Conservation (phyloP, 2,797 vertebrate species). For the Morus bassanus region DNA sequence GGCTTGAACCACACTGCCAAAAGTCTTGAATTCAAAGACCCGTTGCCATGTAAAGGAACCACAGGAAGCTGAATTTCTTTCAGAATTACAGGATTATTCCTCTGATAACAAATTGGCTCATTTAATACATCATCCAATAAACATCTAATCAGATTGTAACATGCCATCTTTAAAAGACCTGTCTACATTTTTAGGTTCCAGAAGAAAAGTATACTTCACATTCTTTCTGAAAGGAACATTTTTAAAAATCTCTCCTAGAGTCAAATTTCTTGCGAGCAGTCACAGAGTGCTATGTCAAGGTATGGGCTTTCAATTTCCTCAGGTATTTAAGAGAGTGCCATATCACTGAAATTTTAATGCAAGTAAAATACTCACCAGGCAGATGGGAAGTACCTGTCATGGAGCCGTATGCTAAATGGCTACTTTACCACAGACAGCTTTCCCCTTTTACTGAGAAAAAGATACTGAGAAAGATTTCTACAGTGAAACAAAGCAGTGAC, state of each 20-base stretch:
- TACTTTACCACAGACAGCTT: not conserved
- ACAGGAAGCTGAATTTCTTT: not conserved
- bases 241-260: not conserved
- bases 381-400: not conserved
- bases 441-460: not conserved
- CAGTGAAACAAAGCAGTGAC: not conserved
- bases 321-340: not conserved
- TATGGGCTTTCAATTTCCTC: not conserved
- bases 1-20: fast-evolving
- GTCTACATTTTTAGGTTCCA: not conserved
- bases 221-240: not conserved
- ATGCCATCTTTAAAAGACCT: not conserved
- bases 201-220: not conserved
- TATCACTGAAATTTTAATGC: not conserved
- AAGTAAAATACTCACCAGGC: not conserved
- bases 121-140: not conserved
- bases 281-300: not conserved
- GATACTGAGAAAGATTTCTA: not conserved
- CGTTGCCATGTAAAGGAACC: not conserved
- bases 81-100: not conserved
- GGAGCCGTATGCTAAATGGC: not conserved
- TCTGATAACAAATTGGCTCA: not conserved
- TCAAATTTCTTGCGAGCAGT: not conserved
- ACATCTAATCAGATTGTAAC: not conserved
- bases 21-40: not conserved